Conservation (phyloP, 2,888 invertebrate species). For the Sphecodes monilicornis region DNA sequence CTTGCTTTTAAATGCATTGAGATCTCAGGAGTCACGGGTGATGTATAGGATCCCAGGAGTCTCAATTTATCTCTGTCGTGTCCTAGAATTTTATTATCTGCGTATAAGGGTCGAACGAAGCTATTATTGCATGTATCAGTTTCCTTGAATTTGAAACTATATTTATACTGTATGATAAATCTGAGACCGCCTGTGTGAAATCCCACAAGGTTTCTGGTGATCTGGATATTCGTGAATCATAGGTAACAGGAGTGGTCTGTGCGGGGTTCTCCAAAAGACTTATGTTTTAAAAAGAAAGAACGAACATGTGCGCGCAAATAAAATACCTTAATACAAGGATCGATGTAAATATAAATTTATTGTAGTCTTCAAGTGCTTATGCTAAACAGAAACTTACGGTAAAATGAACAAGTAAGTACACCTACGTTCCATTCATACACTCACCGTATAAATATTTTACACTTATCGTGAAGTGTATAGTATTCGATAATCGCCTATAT, state of each 20-base stretch:
- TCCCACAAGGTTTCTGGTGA: not conserved
- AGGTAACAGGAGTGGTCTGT: not conserved
- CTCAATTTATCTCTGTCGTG: not conserved
- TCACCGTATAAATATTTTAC: constrained; percentile 66
- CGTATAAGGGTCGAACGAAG: not conserved
- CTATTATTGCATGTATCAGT: not conserved
- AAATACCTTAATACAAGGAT: not conserved
- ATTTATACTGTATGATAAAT: too few relatives aligned
- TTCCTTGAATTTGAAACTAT: not conserved
- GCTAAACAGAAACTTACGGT: constrained; percentile 57
- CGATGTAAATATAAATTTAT: constrained; percentile 78
- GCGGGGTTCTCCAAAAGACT: not conserved
- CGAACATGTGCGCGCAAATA: not conserved
- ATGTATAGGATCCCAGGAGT: not conserved
- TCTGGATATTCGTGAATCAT: not conserved
- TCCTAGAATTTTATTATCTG: not conserved
- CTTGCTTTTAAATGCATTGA: not conserved
- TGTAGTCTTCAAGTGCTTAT: constrained; percentile 72
- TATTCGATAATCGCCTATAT: constrained; percentile 33
- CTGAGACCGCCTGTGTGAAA: not conserved
- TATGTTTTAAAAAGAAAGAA: not conserved
- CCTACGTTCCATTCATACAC: constrained; percentile 51
- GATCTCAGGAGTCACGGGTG: not conserved
- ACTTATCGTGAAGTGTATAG: constrained; percentile 44
- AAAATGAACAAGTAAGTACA: constrained; percentile 58